Conservation (phyloP, 1,140 invertebrate genomes). For the Bombyx mandarina region DNA sequence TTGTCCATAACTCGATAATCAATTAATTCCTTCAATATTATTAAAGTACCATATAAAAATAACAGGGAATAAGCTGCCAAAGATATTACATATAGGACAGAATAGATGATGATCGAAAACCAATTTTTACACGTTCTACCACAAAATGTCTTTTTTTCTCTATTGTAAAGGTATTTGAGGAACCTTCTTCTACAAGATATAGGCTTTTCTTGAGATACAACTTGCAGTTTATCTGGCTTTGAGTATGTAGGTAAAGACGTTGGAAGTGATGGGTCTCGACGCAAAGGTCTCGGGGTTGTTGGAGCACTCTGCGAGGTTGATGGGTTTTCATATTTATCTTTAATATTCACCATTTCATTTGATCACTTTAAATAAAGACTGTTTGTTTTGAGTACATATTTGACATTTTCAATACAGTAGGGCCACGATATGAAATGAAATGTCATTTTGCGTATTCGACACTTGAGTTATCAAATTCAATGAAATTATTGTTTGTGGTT, state of each 20-base stretch:
- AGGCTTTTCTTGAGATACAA: background rate
- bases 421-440: no score
- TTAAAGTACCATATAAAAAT: slow-evolving; percentile 33
- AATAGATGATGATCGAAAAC: slow-evolving; percentile 36
- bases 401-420: no score
- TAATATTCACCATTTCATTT: no score
- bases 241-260: slow-evolving; percentile 3
- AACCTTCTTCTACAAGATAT: slow-evolving; percentile 17
- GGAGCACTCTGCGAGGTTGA: background rate
- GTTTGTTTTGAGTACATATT: no score
- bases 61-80: slow-evolving; percentile 41
- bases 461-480: no score
- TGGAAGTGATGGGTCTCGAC: slow-evolving; percentile 3
- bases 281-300: background rate
- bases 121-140: slow-evolving; percentile 38
- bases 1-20: slow-evolving; percentile 26
- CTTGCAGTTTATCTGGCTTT: background rate
- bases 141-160: slow-evolving; percentile 30
- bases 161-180: slow-evolving; percentile 31
- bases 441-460: no score
- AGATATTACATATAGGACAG: slow-evolving; percentile 47
- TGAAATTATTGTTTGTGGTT: no score
- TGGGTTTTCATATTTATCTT: background rate
- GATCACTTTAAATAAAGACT: no score
- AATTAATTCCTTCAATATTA: slow-evolving; percentile 23